Conservation (phyloP, 2,113 vertebrate species). For the Ginglymostoma cirratum region DNA sequence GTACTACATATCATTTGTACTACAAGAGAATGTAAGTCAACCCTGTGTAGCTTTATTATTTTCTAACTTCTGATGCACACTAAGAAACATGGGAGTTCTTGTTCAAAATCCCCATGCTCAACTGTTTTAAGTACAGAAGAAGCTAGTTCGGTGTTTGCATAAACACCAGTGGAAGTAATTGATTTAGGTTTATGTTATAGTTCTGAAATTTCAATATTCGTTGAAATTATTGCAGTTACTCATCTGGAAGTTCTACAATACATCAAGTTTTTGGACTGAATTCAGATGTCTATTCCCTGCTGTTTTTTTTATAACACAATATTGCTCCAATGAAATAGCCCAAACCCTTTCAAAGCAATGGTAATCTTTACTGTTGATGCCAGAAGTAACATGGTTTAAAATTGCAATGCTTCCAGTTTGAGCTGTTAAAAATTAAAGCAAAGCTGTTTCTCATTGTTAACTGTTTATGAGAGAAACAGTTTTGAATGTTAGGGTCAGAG, state of each 20-base stretch:
- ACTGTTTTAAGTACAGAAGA: neutral
- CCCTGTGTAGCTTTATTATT: neutral
- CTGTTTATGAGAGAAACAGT: neutral
- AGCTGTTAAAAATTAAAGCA: neutral
- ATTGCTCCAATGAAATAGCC: neutral
- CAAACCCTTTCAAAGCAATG: neutral
- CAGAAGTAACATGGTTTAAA: neutral
- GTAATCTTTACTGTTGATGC: neutral
- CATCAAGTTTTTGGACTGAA: constrained; percentile 7
- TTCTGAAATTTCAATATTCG: constrained; percentile 4
- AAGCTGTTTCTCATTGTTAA: neutral
- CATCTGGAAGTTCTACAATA: constrained; percentile 17
- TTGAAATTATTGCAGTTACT: constrained; percentile 7
- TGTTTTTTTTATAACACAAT: neutral
- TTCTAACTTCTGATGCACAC: neutral
- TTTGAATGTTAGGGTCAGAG: neutral
- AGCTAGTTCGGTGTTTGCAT: neutral
- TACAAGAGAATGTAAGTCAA: neutral
- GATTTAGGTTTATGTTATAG: neutral
- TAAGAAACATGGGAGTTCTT: neutral
- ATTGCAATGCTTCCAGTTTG: neutral
- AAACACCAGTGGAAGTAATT: constrained; percentile 8
- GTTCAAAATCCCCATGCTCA: constrained; percentile 13
- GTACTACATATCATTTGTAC: neutral
- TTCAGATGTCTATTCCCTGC: constrained; percentile 14